These are phyloP conservation scores for Umimayanthus chanpuru DNA, from an alignment of 92 coral and sea anemone genomes.

Conservation along the genomic window DNA sequence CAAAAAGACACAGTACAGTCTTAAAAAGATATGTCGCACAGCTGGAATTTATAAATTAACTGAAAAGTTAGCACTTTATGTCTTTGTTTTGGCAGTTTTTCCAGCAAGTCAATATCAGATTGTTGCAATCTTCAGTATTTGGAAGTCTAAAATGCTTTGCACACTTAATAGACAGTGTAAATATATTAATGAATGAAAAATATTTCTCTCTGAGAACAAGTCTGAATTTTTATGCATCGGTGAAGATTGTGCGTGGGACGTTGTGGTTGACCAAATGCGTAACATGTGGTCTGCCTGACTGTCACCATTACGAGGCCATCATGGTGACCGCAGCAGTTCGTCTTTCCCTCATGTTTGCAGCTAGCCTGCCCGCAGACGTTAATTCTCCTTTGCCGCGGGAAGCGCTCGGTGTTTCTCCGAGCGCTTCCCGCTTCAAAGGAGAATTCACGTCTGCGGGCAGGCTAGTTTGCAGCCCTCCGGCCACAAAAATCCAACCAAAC, in stretches of 20 bases:
- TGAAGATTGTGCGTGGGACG: constrained; percentile 1
- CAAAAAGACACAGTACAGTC: neutral
- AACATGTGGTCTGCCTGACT: neutral
- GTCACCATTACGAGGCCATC: neutral
- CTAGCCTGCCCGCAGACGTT: too few species aligned
- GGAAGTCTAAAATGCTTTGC: neutral
- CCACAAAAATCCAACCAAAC: neutral
- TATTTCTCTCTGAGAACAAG: neutral
- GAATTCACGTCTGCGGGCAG: too few species aligned
- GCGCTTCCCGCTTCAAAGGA: too few species aligned
- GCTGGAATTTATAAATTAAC: neutral
- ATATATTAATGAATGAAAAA: neutral
- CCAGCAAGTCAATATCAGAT: neutral
- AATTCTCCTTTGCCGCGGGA: too few species aligned
- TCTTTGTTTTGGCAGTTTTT: neutral
- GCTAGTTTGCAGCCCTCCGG: neutral
- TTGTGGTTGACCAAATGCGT: constrained; percentile 1
- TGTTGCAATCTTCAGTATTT: neutral
- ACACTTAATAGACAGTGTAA: neutral
- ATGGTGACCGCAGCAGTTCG: neutral
- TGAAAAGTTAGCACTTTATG: neutral
- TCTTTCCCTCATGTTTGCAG: neutral
- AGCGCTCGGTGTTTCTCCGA: too few species aligned
- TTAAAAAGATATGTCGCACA: neutral
- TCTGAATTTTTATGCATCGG: neutral